These are phyloP conservation scores for Uria lomvia DNA, from an alignment of 2,113 vertebrate species.

Conservation along the genomic window DNA sequence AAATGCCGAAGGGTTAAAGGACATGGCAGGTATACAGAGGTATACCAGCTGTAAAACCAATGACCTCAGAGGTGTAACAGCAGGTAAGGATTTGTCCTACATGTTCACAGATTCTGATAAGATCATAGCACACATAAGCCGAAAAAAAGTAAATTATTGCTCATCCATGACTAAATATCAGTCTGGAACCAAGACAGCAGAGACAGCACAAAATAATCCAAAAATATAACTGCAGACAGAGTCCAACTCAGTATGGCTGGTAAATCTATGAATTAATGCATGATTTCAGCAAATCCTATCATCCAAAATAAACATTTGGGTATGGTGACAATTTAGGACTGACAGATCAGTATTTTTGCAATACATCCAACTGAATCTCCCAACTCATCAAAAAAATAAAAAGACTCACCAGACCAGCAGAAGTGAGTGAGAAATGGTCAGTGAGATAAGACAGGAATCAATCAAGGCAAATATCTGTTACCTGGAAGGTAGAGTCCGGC, in stretches of 20 bases:
- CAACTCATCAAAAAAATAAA: background rate
- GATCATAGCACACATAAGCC: background rate
- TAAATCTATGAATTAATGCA: conserved; percentile 15
- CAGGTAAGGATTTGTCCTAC: background rate
- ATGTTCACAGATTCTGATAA: background rate
- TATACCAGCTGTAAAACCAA: background rate
- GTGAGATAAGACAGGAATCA: conserved; percentile 16
- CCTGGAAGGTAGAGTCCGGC: background rate
- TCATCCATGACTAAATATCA: conserved; percentile 8
- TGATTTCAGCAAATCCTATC: conserved; percentile 28
- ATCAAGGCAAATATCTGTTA: conserved; percentile 1
- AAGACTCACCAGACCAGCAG: background rate
- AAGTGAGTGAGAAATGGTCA: conserved; percentile 15
- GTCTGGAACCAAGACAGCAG: background rate
- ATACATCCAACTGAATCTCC: conserved; percentile 7
- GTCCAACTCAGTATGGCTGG: background rate
- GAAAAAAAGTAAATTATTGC: background rate
- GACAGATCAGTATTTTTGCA: conserved; percentile 34
- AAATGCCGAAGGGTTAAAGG: background rate
- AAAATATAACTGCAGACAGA: conserved; percentile 10
- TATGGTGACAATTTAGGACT: conserved; percentile 30
- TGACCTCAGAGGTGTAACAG: background rate
- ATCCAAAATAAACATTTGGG: conserved; percentile 56
- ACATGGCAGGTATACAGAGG: background rate
- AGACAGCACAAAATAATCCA: conserved; percentile 14